Percentiles rank a stretch among this genome's conserved stretches.
phyloP scores from a whole-genome alignment of 2,888 invertebrate species.

The Eumerus sabulonum region DNA sequence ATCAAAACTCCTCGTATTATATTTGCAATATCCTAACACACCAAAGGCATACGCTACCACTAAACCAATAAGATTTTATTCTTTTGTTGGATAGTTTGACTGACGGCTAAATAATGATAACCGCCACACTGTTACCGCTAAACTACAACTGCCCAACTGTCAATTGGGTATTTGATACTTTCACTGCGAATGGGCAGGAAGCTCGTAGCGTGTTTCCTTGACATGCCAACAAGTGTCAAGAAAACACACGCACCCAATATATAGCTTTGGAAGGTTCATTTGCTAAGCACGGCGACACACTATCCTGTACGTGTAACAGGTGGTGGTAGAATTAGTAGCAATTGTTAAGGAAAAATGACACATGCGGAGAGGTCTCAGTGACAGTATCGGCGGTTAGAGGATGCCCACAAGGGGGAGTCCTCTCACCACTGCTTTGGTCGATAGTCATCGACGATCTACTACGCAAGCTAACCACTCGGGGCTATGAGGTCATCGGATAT shows the following conservation, averaged over 20 bases:
- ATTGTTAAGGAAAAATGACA: no score
- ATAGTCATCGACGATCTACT: no score
- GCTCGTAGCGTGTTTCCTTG: conserved; percentile 1
- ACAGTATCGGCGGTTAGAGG: no score
- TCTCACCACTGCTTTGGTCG: no score
- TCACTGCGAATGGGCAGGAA: not conserved
- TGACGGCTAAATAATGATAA: conserved; percentile 27
- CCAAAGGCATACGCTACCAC: not conserved
- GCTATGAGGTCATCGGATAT: no score
- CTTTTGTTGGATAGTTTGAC: not conserved
- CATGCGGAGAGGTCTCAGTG: no score
- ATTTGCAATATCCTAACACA: not conserved
- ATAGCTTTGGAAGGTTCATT: no score
- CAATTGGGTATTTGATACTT: not conserved
- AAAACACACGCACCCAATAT: not conserved
- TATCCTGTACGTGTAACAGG: no score
- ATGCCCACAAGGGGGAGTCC: no score
- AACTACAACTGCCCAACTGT: conserved; percentile 8
- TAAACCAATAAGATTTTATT: not conserved
- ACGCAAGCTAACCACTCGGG: no score
- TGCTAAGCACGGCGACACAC: no score
- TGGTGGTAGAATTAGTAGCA: no score
- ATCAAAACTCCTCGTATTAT: not conserved
- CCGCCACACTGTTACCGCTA: not conserved
- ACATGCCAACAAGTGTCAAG: conserved; percentile 37